Evolutionary conservation across 2,888 invertebrate species (phyloP).

Genomic region (Nomada goodeniana): DNA sequence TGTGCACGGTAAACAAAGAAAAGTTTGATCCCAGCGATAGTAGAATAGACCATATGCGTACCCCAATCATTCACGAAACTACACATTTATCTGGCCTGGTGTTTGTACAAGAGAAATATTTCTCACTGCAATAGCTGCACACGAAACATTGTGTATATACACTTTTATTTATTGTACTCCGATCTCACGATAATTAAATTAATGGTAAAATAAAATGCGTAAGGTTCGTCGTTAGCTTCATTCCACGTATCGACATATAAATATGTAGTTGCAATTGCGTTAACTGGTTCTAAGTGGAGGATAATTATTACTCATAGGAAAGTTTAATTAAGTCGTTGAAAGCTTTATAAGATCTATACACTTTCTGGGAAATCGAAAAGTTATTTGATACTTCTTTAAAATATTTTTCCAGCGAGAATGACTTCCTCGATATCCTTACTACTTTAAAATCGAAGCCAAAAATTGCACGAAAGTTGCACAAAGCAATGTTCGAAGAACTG

Average conservation of each 20-base stretch:
- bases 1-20: slow-evolving; percentile 75
- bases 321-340: slow-evolving; percentile 1
- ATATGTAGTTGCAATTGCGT: slow-evolving; percentile 11
- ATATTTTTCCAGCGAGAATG: slow-evolving; percentile 73
- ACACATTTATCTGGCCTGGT: slow-evolving; percentile 28
- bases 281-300: not conserved
- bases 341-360: not conserved
- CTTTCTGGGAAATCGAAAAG: not conserved
- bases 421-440: slow-evolving; percentile 72
- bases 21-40: slow-evolving; percentile 72
- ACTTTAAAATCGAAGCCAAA: slow-evolving; percentile 66
- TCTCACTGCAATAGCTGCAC: not conserved
- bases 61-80: slow-evolving; percentile 30
- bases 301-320: slow-evolving; percentile 17
- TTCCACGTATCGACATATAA: not conserved
- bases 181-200: slow-evolving; percentile 25
- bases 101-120: slow-evolving; percentile 35
- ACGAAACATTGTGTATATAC: not conserved
- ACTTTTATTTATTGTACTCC: not conserved
- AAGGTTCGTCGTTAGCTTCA: not conserved
- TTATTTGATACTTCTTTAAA: not conserved
- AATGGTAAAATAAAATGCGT: not conserved
- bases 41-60: slow-evolving; percentile 48
- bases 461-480: slow-evolving; percentile 68
- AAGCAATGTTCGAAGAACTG: slow-evolving; percentile 71